Base-by-base conservation (phyloP, 2,797 vertebrate genomes). In the Distichodus sexfasciatus region DNA sequence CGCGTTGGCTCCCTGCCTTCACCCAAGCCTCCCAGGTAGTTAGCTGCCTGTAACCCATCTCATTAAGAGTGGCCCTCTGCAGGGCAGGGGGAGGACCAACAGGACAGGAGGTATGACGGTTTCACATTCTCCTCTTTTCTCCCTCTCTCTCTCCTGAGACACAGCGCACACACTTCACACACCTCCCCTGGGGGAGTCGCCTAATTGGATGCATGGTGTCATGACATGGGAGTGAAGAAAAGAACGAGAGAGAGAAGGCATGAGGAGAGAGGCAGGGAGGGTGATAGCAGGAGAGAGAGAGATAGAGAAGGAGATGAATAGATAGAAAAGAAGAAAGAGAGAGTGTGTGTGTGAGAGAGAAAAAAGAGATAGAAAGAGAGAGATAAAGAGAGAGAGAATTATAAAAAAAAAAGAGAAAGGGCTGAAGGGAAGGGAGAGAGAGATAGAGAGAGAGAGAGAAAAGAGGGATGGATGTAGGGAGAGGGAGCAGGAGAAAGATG, bases 121-220 rank as follows among this genome's bases (percentile, higher is more conserved):
- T 35, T 51, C 38, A 10, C 28, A 11, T 11, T 4, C 17, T 11
- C 1, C 31, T 46, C 44, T 23, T 23, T 50, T 64, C 38, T 38
- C 21, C n/a, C 23, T 55, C 11, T 46, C 36, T 41, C 58, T 67
- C 71, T 77, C 46, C 48, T 4, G 61, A 47, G 26, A 41, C 46
- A 35, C 24, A 41, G 15, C 11, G 4, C n/a, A n/a, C n/a, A n/a
- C n/a, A n/a, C n/a, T n/a, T n/a, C n/a, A 44, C 29, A 36, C 35
- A 50, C 46, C 68, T 47, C 21, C 62, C 38, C 46, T 24, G 68
- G 63, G 26, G 53, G n/a, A 60, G 46, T 21, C 6, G 53, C 26
- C 59, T 62, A 77, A 71, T 74, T 74, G 54, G 66, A 77, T 66
- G 43, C 28, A 54, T 28, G 26, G 68, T 64, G 60, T 47, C 51